Base-by-base conservation (phyloP, 2,888 invertebrate genomes). In the Cerceris rybyensis region DNA sequence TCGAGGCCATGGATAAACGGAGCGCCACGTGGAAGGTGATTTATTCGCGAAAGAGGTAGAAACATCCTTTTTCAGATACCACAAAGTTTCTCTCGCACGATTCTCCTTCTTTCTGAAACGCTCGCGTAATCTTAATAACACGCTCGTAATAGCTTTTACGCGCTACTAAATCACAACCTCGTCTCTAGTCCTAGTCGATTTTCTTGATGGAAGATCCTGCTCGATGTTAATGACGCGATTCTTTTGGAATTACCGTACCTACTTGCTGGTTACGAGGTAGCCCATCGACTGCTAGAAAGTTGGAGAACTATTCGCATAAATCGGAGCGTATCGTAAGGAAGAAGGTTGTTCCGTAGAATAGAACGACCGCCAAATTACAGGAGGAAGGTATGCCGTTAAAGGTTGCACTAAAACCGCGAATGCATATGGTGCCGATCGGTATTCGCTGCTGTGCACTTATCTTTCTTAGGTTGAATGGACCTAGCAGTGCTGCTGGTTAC, bases 181-280 rank as follows among this genome's bases (percentile, higher is more conserved):
- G 70, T 70, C 81, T 77, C 84, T 74, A 1, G 28, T 28, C 4
- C 78, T 70, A 70, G 60, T 82, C 78, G 70, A 78, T 72, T 58
- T 43, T 59, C 50, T 60, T 54, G 50, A 57, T 64, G 2, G 28
- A 28, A 4, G 28, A 66, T 65, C 55, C 63, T 49, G 70, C n/a
- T 28, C 75, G 72, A 84, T 70, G 74, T 78, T 84, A 83, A 82
- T 70, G 74, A 75, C 68, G 68, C 52, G 75, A 84, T 83, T 84
- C 78, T 50, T 28, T 59, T 43, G 50, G 60, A 70, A 81, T 76
- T 74, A 78, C 46, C 14, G n/a, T 13, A 60, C 57, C n/a, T 58
- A 64, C 39, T 59, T 42, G 65, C 52, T 61, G 61, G 70, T 61
- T 60, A 11, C 16, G n/a, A 50, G 16, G n/a, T 54, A 1, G 54